These are phyloP conservation scores for Lagopus leucura DNA, from an alignment of 2,113 vertebrate species.

Conservation along the genomic window DNA sequence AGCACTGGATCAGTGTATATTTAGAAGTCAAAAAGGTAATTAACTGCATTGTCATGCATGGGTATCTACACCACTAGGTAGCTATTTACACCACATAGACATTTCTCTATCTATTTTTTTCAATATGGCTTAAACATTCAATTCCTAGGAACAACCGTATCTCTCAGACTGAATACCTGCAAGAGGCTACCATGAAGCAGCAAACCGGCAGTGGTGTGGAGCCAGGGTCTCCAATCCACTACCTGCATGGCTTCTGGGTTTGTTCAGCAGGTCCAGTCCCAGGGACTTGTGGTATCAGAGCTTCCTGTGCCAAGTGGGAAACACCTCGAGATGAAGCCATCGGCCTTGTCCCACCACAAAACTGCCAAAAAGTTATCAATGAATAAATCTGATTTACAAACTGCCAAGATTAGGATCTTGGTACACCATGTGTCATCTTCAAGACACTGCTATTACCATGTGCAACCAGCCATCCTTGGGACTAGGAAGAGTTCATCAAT, in stretches of 20 bases:
- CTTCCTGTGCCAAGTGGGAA: background rate
- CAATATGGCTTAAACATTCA: background rate
- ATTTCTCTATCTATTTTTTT: background rate
- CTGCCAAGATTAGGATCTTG: background rate
- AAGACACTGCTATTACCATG: background rate
- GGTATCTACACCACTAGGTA: background rate
- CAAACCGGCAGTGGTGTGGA: rapidly evolving
- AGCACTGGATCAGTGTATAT: background rate
- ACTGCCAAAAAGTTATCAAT: background rate
- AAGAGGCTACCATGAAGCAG: background rate
- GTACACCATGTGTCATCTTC: background rate
- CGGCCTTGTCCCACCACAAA: background rate
- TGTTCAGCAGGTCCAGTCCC: background rate
- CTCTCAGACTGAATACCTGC: background rate
- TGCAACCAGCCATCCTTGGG: background rate
- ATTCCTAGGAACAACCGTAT: background rate
- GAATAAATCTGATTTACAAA: background rate
- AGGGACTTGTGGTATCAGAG: background rate
- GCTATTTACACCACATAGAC: background rate
- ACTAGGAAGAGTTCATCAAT: background rate
- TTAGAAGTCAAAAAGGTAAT: background rate
- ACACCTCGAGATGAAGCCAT: background rate
- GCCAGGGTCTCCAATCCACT: background rate
- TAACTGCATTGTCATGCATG: background rate
- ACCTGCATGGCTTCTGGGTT: background rate